Percentiles rank a stretch among this genome's conserved stretches.
Evolutionary conservation across 1,140 invertebrate species (phyloP).

Genomic region (Dreissena rostriformis): DNA sequence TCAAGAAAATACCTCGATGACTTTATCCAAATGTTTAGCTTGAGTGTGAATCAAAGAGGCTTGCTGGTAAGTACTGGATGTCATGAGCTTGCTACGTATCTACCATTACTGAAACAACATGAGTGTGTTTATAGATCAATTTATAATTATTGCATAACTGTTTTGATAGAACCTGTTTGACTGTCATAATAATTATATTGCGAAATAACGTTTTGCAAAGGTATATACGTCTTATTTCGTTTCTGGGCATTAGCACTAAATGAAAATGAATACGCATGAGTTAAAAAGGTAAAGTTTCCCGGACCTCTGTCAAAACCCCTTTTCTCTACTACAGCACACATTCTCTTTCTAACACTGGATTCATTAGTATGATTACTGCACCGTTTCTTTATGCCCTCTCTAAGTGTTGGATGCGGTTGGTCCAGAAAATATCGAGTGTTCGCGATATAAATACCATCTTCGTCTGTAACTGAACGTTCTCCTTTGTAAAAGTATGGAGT

Average conservation of each 20-base stretch:
- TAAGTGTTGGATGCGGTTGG: neutral
- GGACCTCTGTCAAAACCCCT: neutral
- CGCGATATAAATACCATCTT: neutral
- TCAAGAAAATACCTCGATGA: no score
- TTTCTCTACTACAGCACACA: conserved; percentile 1
- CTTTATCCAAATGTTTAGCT: no score
- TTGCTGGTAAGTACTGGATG: no score
- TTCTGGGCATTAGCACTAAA: neutral
- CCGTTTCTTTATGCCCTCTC: neutral
- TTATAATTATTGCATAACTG: neutral
- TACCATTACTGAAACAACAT: neutral
- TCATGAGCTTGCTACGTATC: no score
- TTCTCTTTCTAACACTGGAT: neutral
- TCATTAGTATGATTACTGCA: neutral
- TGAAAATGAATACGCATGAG: conserved; percentile 1
- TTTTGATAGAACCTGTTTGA: neutral
- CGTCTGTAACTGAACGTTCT: neutral
- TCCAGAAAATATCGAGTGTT: conserved; percentile 4
- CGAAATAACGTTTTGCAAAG: neutral
- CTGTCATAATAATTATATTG: neutral
- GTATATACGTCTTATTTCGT: neutral
- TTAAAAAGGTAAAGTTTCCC: neutral
- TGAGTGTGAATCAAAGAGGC: no score
- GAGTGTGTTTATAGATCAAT: neutral
- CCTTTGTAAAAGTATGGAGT: conserved; percentile 6